Conservation (phyloP, 2,888 invertebrate genomes). For the Eupeodes latifasciatus region DNA sequence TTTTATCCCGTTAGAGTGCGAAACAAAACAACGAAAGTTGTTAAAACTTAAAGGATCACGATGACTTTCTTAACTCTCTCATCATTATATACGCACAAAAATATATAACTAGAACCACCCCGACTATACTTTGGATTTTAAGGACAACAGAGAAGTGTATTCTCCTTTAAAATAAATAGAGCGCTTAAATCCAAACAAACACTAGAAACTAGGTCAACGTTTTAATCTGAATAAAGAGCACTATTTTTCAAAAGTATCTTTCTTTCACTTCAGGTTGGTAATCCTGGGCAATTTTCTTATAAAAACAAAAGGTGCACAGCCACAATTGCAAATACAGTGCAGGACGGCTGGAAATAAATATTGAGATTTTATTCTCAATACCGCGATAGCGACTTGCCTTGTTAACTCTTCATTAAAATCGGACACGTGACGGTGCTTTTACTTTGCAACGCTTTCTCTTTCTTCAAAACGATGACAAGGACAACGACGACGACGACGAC, state of each 20-base stretch:
- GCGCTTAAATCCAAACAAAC: slow-evolving; percentile 67
- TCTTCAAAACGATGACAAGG: slow-evolving; percentile 39
- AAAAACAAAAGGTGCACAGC: slow-evolving; percentile 30
- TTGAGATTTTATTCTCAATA: slow-evolving; percentile 46
- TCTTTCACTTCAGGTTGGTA: slow-evolving; percentile 56
- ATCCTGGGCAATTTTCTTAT: slow-evolving; percentile 53
- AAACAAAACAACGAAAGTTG: slow-evolving; percentile 40
- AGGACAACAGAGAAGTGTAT: slow-evolving; percentile 33
- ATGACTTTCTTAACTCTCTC: not conserved
- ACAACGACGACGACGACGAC: slow-evolving; percentile 21
- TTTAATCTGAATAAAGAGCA: slow-evolving; percentile 71
- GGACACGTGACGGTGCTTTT: slow-evolving; percentile 63
- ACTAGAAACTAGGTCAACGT: slow-evolving; percentile 70
- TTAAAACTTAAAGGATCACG: slow-evolving; percentile 50
- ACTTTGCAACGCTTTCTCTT: slow-evolving; percentile 56
- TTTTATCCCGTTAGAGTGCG: not conserved
- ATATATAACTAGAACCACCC: slow-evolving; percentile 27
- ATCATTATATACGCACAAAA: slow-evolving; percentile 17
- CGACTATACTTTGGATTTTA: not conserved
- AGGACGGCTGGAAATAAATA: slow-evolving; percentile 26
- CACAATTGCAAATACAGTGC: slow-evolving; percentile 40
- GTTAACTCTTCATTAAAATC: slow-evolving; percentile 58
- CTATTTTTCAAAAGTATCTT: slow-evolving; percentile 52
- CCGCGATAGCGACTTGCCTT: slow-evolving; percentile 55
- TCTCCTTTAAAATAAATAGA: slow-evolving; percentile 63